These are phyloP conservation scores for Girardia tigrina DNA, from an alignment of 2,888 invertebrate species.

Conservation along the genomic window DNA sequence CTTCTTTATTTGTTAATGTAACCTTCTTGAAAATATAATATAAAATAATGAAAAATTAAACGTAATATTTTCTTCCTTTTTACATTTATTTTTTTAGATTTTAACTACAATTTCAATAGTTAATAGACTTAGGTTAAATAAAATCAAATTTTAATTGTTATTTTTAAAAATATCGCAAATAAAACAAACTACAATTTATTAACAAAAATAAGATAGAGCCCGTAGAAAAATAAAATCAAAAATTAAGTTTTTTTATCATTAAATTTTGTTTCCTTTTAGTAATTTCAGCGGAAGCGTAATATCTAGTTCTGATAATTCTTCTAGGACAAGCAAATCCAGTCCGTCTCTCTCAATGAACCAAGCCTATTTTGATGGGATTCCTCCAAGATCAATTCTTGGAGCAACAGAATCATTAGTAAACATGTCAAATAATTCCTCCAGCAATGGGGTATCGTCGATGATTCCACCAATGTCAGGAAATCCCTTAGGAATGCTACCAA, in stretches of 20 bases:
- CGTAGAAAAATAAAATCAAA: neutral
- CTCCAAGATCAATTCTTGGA: neutral
- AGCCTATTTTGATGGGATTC: slow-evolving; percentile 11
- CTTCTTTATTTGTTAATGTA: slow-evolving; percentile 3
- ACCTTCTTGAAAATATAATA: too few relatives aligned
- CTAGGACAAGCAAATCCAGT: slow-evolving; percentile 23
- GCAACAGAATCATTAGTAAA: neutral
- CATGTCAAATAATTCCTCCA: neutral
- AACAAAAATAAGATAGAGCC: too few relatives aligned
- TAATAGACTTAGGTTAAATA: too few relatives aligned
- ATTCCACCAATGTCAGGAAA: neutral
- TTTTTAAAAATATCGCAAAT: too few relatives aligned
- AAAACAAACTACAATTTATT: too few relatives aligned
- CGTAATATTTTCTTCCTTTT: too few relatives aligned
- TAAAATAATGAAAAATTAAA: too few relatives aligned
- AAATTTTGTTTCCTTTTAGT: slow-evolving; percentile 23
- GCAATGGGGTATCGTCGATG: neutral
- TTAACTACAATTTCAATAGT: too few relatives aligned
- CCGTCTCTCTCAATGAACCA: slow-evolving; percentile 2
- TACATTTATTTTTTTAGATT: too few relatives aligned
- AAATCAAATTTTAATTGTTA: too few relatives aligned
- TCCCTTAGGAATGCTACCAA: neutral
- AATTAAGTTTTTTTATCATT: neutral
- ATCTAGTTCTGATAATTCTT: slow-evolving; percentile 23
- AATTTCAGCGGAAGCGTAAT: slow-evolving; percentile 23